A percentile compares a stretch with the other conserved stretches of the same genome.
Evolutionary conservation across 2,113 vertebrate species (phyloP).

Genomic region (Ameiurus melas): DNA sequence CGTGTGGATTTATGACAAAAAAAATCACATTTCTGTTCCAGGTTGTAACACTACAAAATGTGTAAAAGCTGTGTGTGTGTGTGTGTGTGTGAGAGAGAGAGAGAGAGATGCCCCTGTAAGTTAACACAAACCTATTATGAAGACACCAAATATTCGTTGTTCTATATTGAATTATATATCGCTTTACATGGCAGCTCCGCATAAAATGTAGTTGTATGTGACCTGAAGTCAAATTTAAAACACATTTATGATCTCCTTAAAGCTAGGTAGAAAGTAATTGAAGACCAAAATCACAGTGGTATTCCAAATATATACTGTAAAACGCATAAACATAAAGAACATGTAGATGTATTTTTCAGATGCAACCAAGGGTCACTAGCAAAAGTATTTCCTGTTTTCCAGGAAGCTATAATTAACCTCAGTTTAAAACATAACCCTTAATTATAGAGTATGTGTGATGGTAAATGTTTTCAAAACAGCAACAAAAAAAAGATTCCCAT

Average conservation of each 20-base stretch:
- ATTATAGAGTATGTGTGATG: neutral
- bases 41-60: neutral
- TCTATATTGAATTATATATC: neutral
- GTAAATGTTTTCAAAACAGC: neutral
- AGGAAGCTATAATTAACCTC: neutral
- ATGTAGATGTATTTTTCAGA: neutral
- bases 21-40: neutral
- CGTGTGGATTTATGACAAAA: neutral
- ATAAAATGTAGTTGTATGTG: neutral
- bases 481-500: no score
- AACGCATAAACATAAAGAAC: neutral
- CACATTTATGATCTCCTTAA: neutral
- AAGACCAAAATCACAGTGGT: neutral
- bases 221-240: neutral
- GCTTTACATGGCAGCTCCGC: neutral
- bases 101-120: neutral
- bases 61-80: neutral
- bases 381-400: neutral
- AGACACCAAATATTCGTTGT: neutral
- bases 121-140: neutral
- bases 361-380: neutral
- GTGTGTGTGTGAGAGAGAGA: neutral
- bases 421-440: neutral
- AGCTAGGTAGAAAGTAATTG: neutral
- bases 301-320: neutral